Evolutionary conservation across 2,888 invertebrate genomes (phyloP).

Genomic region (Creontiades dilutus): DNA sequence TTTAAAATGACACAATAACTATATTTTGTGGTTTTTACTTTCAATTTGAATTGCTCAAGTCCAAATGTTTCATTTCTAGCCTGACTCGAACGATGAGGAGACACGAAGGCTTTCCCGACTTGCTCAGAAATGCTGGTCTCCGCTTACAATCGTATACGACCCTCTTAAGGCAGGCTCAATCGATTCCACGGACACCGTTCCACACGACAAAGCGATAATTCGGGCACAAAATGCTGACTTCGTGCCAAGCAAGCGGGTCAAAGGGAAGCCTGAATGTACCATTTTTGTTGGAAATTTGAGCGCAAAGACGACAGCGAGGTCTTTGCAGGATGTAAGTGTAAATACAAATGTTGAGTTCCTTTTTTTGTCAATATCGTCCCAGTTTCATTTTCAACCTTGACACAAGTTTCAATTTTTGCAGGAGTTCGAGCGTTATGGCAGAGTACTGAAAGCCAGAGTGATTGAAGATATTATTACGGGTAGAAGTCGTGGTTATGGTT

Average conservation of each 20-base stretch:
- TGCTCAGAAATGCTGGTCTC: slow-evolving; percentile 79
- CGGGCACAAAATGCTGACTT: slow-evolving; percentile 86
- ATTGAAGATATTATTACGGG: slow-evolving; percentile 91
- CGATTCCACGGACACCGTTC: slow-evolving; percentile 90
- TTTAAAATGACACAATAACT: too few relatives aligned
- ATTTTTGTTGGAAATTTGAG: slow-evolving; percentile 88
- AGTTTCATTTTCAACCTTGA: not conserved
- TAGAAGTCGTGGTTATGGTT: slow-evolving; percentile 89
- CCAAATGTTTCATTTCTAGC: slow-evolving; percentile 6
- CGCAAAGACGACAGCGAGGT: slow-evolving; percentile 83
- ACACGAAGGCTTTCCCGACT: slow-evolving; percentile 43
- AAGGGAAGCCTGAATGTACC: slow-evolving; percentile 85
- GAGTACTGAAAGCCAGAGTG: slow-evolving; percentile 83
- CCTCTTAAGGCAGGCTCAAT: slow-evolving; percentile 92
- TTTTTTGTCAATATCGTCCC: not conserved
- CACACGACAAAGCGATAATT: slow-evolving; percentile 88
- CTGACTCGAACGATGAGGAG: slow-evolving; percentile 53
- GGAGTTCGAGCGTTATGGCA: slow-evolving; percentile 83
- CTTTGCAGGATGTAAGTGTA: slow-evolving; percentile 79
- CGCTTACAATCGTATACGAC: slow-evolving; percentile 84
- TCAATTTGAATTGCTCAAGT: too few relatives aligned
- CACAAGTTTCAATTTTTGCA: slow-evolving; percentile 60
- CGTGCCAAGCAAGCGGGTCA: slow-evolving; percentile 83
- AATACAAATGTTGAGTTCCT: not conserved
- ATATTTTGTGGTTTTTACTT: too few relatives aligned